Evolutionary conservation across 2,797 vertebrate genomes (phyloP), one percentile per base, ranked within the genome.

Genomic region (Remorina albescens): DNA sequence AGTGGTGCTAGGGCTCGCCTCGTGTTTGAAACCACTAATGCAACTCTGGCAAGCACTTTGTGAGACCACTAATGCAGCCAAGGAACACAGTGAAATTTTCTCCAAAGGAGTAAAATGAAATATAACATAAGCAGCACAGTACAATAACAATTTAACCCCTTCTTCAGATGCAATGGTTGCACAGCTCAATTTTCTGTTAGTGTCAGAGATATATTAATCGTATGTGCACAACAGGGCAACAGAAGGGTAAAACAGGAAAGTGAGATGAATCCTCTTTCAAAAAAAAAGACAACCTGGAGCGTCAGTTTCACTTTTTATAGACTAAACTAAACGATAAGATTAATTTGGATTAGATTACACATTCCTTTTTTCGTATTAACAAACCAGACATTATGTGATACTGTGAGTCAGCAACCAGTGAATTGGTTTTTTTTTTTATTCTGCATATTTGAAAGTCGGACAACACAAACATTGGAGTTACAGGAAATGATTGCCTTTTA

Each of bases 401-500:
- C 41, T 26, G 16, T 67, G 55, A 77, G 64, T 73, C 84, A 83
- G n/a, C 30, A 19, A 16, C 41, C 2, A 0, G 55, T 67, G 60
- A 41, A n/a, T n/a, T n/a, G n/a, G n/a, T n/a, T n/a, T 60, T 60
- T 51, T 19, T 68, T 76, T 63, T 64, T 0, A 62, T 42, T 47
- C 5, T 39, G 30, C 10, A n/a, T 30, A 41, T 57, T 51, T 73
- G 2, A 44, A 62, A 7, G 13, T 61, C 57, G 56, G 28, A 23
- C 26, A 9, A 41, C 60, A 47, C 16, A 46, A 26, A 61, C 5
- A 21, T 57, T 50, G 49, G 16, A 25, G 1, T 5, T 9, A 30
- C 32, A 23, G 32, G 11, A 71, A 58, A 78, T 30, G n/a, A n/a
- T 26, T 32, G 5, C 60, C 76, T 51, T 82, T 74, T 79, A 67